phyloP scores from a whole-genome alignment of 2,797 vertebrate genomes.

The Serranus cabrilla region DNA sequence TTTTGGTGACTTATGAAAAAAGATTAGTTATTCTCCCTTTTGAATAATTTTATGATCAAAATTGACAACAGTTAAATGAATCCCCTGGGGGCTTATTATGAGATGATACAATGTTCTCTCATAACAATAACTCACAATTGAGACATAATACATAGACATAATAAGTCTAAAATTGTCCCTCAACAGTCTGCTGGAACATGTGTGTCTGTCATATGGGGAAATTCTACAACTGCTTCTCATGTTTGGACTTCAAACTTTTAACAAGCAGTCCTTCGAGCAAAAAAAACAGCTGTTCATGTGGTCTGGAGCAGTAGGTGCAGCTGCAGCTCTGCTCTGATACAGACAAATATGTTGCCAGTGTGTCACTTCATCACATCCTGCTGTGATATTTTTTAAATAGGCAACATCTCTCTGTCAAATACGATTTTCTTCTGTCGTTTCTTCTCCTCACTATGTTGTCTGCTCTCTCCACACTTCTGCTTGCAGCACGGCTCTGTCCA shows the following conservation, averaged over 20 bases:
- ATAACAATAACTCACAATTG: slow-evolving; percentile 31
- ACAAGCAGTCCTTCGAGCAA: slow-evolving; percentile 14
- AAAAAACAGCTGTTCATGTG: slow-evolving; percentile 28
- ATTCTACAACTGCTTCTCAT: neutral
- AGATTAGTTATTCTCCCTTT: slow-evolving; percentile 34
- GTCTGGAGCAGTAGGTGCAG: slow-evolving; percentile 33
- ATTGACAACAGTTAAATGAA: slow-evolving; percentile 43
- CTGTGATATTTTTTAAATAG: slow-evolving; percentile 68
- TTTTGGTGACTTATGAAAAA: slow-evolving; percentile 46
- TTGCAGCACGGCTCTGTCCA: neutral
- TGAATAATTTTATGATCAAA: slow-evolving; percentile 43
- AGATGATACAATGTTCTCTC: slow-evolving; percentile 10
- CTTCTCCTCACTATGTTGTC: slow-evolving; percentile 1
- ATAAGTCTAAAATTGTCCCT: neutral
- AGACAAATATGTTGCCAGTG: slow-evolving; percentile 36
- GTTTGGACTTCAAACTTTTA: slow-evolving; percentile 41
- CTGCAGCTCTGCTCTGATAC: slow-evolving; percentile 16
- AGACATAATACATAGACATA: neutral
- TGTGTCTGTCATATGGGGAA: slow-evolving; percentile 18
- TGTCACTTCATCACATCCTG: slow-evolving; percentile 60
- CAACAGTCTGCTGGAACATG: slow-evolving; percentile 12
- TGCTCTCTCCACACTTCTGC: slow-evolving; percentile 19
- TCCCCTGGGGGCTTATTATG: slow-evolving; percentile 8
- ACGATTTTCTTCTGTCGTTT: slow-evolving; percentile 23
- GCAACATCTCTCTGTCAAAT: slow-evolving; percentile 62